Evolutionary conservation across 2,797 vertebrate species (phyloP).

Genomic region (Cynopterus sphinx): DNA sequence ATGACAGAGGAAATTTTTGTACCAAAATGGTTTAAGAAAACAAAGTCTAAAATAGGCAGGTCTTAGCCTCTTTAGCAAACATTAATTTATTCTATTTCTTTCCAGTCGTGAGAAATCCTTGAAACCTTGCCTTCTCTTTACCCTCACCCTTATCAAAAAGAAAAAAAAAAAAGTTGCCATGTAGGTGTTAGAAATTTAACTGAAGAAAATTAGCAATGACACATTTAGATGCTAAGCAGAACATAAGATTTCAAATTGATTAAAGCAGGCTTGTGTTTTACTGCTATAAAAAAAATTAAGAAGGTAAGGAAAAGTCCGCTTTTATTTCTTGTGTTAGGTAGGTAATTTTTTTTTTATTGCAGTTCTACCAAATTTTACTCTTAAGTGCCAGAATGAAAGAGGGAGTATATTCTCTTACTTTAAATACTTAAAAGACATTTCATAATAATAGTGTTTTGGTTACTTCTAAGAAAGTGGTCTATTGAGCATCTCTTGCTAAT

Average conservation of each 20-base stretch:
- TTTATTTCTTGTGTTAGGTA: neutral
- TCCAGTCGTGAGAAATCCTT: conserved; percentile 52
- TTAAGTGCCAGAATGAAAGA: neutral
- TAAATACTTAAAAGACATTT: neutral
- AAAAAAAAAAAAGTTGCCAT: neutral
- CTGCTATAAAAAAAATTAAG: neutral
- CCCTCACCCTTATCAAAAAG: neutral
- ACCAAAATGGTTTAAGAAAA: conserved; percentile 51
- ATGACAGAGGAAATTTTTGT: neutral
- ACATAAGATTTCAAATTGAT: neutral
- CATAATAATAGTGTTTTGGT: neutral
- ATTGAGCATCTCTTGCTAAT: neutral
- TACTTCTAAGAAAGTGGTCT: conserved; percentile 10
- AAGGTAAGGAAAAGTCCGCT: neutral
- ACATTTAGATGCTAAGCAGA: neutral
- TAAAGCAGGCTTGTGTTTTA: neutral
- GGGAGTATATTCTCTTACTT: neutral
- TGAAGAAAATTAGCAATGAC: neutral
- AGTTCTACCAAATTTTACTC: conserved; percentile 15
- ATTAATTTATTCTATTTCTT: conserved; percentile 46
- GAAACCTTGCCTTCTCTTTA: conserved; percentile 34
- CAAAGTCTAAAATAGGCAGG: conserved; percentile 46
- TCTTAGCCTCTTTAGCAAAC: conserved; percentile 52
- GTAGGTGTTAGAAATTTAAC: neutral
- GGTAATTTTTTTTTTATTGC: neutral